These are phyloP conservation scores for Echinometra lucunter DNA, from an alignment of 53 echinoderm and acorn worm species.

Conservation along the genomic window DNA sequence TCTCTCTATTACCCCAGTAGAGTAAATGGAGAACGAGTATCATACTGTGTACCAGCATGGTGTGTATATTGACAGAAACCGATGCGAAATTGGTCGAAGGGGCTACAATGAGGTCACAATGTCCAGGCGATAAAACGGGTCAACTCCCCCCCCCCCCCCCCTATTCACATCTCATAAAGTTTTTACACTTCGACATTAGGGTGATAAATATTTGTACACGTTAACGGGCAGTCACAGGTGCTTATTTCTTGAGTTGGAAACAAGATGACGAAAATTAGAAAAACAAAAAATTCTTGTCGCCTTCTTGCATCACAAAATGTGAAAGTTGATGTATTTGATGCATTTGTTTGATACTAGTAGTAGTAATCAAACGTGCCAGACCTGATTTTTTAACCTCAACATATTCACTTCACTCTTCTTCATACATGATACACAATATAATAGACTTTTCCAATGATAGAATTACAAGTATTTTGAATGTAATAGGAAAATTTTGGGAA, in stretches of 20 bases:
- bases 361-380: too few relatives aligned
- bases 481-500: too few relatives aligned
- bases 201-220: background rate
- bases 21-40: background rate
- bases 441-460: too few relatives aligned
- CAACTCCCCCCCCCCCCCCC: background rate
- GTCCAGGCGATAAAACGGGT: background rate
- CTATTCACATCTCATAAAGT: background rate
- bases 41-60: background rate
- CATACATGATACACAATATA: too few relatives aligned
- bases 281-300: background rate
- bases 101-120: background rate
- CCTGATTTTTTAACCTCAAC: too few relatives aligned
- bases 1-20: background rate
- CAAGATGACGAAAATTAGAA: background rate
- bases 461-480: too few relatives aligned
- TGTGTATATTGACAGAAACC: background rate
- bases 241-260: background rate
- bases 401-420: too few relatives aligned
- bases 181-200: background rate
- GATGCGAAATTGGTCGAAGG: background rate
- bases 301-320: too few relatives aligned
- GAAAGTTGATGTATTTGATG: too few relatives aligned
- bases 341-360: too few relatives aligned
- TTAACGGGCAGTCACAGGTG: background rate